phyloP scores from a whole-genome alignment of 2,113 vertebrate species.

The Sorex araneus region DNA sequence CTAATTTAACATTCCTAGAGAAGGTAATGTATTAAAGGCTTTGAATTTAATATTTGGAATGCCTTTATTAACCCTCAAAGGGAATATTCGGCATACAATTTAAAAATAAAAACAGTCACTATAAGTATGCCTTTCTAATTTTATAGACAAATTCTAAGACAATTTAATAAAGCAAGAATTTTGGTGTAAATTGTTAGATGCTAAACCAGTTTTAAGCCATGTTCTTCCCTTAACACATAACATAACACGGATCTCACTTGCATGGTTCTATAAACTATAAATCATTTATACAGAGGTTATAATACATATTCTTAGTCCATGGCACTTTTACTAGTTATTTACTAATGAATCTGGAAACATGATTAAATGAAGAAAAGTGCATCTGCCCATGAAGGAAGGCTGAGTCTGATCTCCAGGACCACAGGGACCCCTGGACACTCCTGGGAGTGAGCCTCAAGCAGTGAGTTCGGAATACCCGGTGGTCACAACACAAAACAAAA shows the following conservation, averaged over 20 bases:
- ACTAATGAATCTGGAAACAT: too few species aligned
- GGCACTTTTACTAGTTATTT: not conserved
- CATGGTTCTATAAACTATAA: not conserved
- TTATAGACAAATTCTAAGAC: slow-evolving; percentile 38
- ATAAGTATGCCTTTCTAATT: slow-evolving; percentile 32
- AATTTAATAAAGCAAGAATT: slow-evolving; percentile 56
- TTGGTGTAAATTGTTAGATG: slow-evolving; percentile 37
- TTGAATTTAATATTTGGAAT: slow-evolving; percentile 18
- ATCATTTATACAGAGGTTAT: not conserved
- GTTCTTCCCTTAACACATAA: too few species aligned
- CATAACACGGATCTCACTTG: too few species aligned
- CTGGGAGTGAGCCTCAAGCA: too few species aligned
- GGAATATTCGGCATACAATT: not conserved
- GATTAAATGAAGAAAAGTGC: too few species aligned
- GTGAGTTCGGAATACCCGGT: too few species aligned
- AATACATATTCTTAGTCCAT: not conserved
- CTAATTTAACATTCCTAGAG: slow-evolving; percentile 23
- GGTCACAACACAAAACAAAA: too few species aligned
- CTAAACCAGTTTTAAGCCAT: not conserved
- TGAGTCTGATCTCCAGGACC: too few species aligned
- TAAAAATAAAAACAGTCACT: slow-evolving; percentile 26
- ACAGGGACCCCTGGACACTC: too few species aligned
- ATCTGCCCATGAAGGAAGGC: too few species aligned
- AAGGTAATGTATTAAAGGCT: slow-evolving; percentile 20
- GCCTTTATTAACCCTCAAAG: not conserved